Base-by-base conservation (phyloP, 2,797 vertebrate genomes). In the Sebastes cheni region DNA sequence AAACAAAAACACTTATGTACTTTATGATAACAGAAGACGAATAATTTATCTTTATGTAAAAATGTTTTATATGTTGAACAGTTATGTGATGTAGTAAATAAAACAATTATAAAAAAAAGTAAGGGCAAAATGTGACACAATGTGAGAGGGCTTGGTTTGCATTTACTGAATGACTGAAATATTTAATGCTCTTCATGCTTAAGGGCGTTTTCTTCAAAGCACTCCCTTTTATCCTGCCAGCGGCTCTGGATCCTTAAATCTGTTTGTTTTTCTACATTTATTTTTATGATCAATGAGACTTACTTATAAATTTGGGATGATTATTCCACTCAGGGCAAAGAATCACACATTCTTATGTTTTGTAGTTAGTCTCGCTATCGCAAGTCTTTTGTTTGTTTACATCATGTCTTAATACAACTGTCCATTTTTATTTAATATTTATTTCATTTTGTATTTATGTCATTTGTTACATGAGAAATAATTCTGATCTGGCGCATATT, bases 381-480 rank as follows among this genome's bases (percentile, higher is more conserved):
- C 68, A 59, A 79, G 76, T 76, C 55, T 60, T 87, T 87, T 89
- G 20, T 91, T 86, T 90, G 89, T 94, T 95, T 94, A 93, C 93
- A 91, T 84, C 32, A 80, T 42, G 89, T 94, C 93, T 93, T 95
- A 92, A 88, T 87, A 84, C 88, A 90, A 81, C 77, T 91, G 90
- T 91, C 74, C 59, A 84, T 86, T 87, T 88, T 90, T 93, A 96
- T 96, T 96, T 96, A 96, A 94, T 96, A 96, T 96, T 96, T 96
- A 96, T 96, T 95, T 82, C 79, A 83, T 93, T 91, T 91, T 91
- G 80, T 95, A 95, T 96, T 93, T 94, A 96, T 96, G 93, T 91
- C 18, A 92, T 93, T 95, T 91, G 82, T 92, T 89, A 90, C 85
- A 86, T 79, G 52, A 92, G 13, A 64, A 77, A 75, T 62, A 82